Base-by-base conservation (phyloP, 2,113 vertebrate genomes). In the Amphilophus citrinellus region DNA sequence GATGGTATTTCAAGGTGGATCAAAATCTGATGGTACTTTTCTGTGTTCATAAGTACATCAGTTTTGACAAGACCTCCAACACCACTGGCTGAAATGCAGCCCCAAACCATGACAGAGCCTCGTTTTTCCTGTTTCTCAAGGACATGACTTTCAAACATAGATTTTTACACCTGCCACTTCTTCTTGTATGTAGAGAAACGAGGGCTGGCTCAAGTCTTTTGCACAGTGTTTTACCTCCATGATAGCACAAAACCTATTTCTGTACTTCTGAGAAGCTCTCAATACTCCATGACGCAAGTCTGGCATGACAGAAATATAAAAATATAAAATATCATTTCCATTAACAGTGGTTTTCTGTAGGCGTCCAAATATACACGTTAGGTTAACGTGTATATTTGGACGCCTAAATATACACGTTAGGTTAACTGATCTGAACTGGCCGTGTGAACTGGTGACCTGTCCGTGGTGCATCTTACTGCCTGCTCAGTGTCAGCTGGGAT, bases 141-240 rank as follows among this genome's bases (percentile, higher is more conserved):
- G 37, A 27, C 27, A 27, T 37, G 37, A 37, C 7, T 37, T 8
- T 37, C 37, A 37, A 6, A 8, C 7, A 3, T 27, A 27, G 27
- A 27, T 27, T 27, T 27, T 27, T 27, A 27, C 27, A 27, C 27
- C 27, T 27, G 27, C 3, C 27, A 27, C 27, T 27, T 27, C 27
- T 27, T 27, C 27, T 27, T 27, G 27, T 27, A 27, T 7, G 35
- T 17, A 9, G 50, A 71, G 15, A 71, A 50, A 50, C 7, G 18
- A 30, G 47, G 27, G 15, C 9, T 27, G 65, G 27, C 14, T 47
- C 22, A 68, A 68, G 65, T 47, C 65, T 71, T 71, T 71, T 32
- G 24, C 24, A 71, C 10, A 32, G 44, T 4, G 3, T 4, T 71
- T 15, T 18, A 0, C 50, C 65, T 68, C 18, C 18, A 20, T 30